Evolutionary conservation across 2,113 vertebrate species (phyloP), one percentile per base, ranked within the genome.

Genomic region (Rhodinocichla rosea): DNA sequence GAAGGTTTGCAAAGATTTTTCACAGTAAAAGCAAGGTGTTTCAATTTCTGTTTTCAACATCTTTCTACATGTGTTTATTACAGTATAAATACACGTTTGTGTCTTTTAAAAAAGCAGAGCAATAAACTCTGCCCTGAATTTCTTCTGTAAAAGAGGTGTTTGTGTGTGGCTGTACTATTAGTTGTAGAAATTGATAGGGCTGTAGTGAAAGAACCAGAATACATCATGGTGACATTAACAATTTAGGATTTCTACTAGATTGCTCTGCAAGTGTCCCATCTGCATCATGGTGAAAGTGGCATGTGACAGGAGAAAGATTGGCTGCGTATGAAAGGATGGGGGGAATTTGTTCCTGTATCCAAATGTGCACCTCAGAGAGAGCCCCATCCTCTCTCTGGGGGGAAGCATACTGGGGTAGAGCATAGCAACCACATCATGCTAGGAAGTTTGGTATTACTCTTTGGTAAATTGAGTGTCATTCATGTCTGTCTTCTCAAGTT

Each of bases 1-100:
- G 79, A 90, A 93, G 39, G 33, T 89, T 90, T 92, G 79, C 32
- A 77, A 64, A 90, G 50, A 63, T 49, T 96, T 96, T 77, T 52
- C 55, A 44, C 50, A 56, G n/a, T 57, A 21, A 65, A 32, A 23
- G 9, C 2, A 15, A n/a, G 2, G 4, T 73, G 53, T 88, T 95
- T 85, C 63, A 83, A 15, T 80, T 87, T 90, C 14, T 39, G 12
- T 63, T 93, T 84, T 89, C 39, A 64, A 1, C 71, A 68, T 91
- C 35, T 84, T 92, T 70, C 21, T 82, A 15, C 63, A 28, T 50
- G 27, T 84, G 28, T 75, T 94, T 92, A 39, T 79, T 94, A 24
- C 26, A 78, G 33, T 56, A 45, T 91, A 91, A 75, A 65, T 71
- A 10, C 7, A 69, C 22, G 33, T 17, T 71, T 33, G 2, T 53